Conservation (phyloP, 2,113 vertebrate species). For the Asarcornis scutulata region DNA sequence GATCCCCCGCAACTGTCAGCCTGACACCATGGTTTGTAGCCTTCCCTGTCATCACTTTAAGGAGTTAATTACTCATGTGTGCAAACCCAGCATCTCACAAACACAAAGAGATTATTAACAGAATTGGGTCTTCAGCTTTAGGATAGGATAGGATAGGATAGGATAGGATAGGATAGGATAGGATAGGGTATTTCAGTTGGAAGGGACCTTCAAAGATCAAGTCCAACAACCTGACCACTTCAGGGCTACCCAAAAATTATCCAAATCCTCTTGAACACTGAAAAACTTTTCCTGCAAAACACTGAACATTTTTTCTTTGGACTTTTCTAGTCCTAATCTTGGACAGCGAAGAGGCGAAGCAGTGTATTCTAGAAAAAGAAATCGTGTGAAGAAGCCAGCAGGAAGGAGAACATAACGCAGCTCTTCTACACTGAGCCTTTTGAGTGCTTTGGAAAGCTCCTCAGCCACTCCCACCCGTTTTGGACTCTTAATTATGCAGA, state of each 20-base stretch:
- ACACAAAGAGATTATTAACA: background rate
- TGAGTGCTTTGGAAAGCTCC: background rate
- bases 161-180: no score
- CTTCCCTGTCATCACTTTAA: background rate
- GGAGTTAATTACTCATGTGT: background rate
- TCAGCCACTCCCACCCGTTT: background rate
- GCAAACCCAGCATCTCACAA: background rate
- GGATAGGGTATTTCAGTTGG: background rate
- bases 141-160: no score
- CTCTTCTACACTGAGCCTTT: background rate
- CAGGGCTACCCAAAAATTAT: background rate
- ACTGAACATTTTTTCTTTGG: background rate
- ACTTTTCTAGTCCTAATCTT: rapidly evolving
- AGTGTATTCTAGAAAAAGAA: background rate
- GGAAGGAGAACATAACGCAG: rapidly evolving
- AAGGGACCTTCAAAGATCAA: background rate
- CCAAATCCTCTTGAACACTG: background rate
- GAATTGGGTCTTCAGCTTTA: background rate
- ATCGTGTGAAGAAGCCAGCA: background rate
- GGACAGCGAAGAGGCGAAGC: background rate
- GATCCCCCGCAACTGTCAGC: background rate
- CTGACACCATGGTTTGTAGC: background rate
- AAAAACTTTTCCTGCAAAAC: background rate
- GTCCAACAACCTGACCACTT: background rate
- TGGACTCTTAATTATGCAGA: background rate